Evolutionary conservation across 2,113 vertebrate genomes (phyloP).

Genomic region (Morone saxatilis): DNA sequence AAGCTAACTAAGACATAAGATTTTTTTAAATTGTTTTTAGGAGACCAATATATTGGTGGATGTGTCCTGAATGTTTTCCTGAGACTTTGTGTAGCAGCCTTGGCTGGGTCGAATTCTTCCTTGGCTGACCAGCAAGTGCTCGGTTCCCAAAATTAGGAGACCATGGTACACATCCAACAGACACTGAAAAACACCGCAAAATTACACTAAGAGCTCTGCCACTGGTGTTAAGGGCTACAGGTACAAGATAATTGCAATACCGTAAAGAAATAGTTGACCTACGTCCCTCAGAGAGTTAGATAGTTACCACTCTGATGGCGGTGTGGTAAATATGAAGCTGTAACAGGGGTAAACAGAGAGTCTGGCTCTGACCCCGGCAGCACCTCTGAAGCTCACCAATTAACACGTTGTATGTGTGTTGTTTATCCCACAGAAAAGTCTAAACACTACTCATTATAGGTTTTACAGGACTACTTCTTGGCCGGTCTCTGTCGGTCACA

Average conservation of each 20-base stretch:
- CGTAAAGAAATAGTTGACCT: neutral
- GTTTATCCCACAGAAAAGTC: neutral
- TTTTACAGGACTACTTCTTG: neutral
- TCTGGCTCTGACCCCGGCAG: too few species aligned
- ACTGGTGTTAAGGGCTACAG: conserved; percentile 3
- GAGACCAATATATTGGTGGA: conserved; percentile 1
- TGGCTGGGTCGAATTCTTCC: conserved; percentile 15
- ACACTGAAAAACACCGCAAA: conserved; percentile 1
- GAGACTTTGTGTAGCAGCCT: conserved; percentile 51
- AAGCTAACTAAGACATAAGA: neutral
- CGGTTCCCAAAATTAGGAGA: conserved; percentile 38
- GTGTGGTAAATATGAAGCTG: neutral
- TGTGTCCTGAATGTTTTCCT: conserved; percentile 51
- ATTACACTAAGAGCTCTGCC: conserved; percentile 26
- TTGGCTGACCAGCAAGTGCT: conserved; percentile 31
- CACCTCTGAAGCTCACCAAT: neutral
- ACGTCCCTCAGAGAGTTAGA: too few species aligned
- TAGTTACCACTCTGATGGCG: neutral
- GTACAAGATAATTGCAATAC: conserved; percentile 8
- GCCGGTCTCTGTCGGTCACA: neutral
- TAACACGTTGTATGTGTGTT: neutral
- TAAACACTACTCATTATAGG: too few species aligned
- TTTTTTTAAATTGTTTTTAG: neutral
- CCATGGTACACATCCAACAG: conserved; percentile 21
- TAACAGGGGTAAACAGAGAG: too few species aligned